Evolutionary conservation across 2,113 vertebrate species (phyloP), one percentile per base, ranked within the genome.

Genomic region (Ameiurus melas): DNA sequence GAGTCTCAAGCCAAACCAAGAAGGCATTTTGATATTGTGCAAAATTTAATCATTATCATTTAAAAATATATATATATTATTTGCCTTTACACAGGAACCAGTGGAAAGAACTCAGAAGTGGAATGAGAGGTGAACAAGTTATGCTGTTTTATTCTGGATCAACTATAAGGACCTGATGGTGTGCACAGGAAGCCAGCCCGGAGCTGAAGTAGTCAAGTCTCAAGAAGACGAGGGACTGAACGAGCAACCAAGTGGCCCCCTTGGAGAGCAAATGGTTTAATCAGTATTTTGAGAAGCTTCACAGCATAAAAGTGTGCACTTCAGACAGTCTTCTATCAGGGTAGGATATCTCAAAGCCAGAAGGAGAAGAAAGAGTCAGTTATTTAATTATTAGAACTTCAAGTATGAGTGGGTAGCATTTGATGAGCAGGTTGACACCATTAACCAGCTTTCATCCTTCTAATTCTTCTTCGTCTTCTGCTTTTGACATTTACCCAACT

Each of bases 321-420:
- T 81, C 79, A 81, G 30, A 58, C 19, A 58, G 55, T 20, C 79
- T 33, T 81, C 53, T 58, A 81, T 81, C 30, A 81, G 55, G 13
- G 55, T 20, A 81, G 79, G 27, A 36, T 36, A 22, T 58, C 78
- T 81, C 78, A 81, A 57, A 81, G 79, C 8, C 79, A 58, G 55
- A 36, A 30, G 9, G 55, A 81, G 55, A 81, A 36, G n/a, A 81
- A 58, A 57, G 79, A 81, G 53, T 58, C 1, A 0, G n/a, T 36
- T 81, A 81, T 81, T 81, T 55, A 81, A 81, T 81, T 58, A 57
- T 81, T 81, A 25, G 30, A 81, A 81, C 79, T 81, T 81, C 30
- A 58, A 36, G 9, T 36, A 22, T 58, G 55, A 81, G 53, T 81
- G 79, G 79, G 53, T 57, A 57, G 14, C 53, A 20, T 57, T 57